Conservation (phyloP, 2,888 invertebrate species). For the Xestia c-nigrum region DNA sequence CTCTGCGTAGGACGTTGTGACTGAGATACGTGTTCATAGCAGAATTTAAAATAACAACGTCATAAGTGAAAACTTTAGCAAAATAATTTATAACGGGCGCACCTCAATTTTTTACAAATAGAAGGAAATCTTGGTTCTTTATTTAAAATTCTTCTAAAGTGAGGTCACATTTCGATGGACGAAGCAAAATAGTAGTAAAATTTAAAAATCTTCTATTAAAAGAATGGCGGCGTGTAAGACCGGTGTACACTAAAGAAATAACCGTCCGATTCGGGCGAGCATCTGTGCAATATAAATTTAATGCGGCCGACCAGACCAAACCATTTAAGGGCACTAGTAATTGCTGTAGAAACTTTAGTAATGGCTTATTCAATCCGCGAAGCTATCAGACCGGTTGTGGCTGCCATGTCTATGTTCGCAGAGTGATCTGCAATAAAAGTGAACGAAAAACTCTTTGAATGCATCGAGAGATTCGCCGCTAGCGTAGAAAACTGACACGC, state of each 20-base stretch:
- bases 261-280: slow-evolving; percentile 72
- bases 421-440: slow-evolving; percentile 53
- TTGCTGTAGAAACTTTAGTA: slow-evolving; percentile 86
- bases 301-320: slow-evolving; percentile 73
- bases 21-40: slow-evolving; percentile 12
- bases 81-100: not conserved
- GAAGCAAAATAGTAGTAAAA: not conserved
- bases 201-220: not conserved
- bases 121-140: not conserved
- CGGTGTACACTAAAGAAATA: slow-evolving; percentile 61
- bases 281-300: slow-evolving; percentile 79
- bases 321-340: slow-evolving; percentile 82
- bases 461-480: slow-evolving; percentile 37
- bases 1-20: slow-evolving; percentile 37
- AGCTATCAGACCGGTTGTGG: slow-evolving; percentile 75
- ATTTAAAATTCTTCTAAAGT: not conserved
- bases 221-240: slow-evolving; percentile 8
- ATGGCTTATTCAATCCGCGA: slow-evolving; percentile 84
- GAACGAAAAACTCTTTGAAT: slow-evolving; percentile 59
- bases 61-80: not conserved
- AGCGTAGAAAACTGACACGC: not conserved
- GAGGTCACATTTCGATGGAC: not conserved
- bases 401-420: slow-evolving; percentile 64
- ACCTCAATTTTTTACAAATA: not conserved
- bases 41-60: slow-evolving; percentile 31